Base-by-base conservation (phyloP, 2,797 vertebrate genomes). In the Holocentrus rufus region DNA sequence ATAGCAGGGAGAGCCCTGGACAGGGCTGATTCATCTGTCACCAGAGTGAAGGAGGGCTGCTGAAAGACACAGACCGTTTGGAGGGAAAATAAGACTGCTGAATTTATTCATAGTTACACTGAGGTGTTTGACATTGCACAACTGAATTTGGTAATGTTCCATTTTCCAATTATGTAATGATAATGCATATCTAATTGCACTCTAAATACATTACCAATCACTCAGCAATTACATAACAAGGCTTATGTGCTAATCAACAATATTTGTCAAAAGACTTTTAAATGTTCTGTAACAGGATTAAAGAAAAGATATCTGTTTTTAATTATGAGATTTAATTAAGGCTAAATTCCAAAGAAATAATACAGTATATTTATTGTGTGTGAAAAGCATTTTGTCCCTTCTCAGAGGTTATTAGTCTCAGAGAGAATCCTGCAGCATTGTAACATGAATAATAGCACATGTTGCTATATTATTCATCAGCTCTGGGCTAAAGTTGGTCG, bases 401-500 rank as follows among this genome's bases (percentile, higher is more conserved):
- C 76, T 80, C 74, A 80, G 71, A 79, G 74, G 71, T 67, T 61
- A 91, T 82, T 81, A 74, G 82, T 77, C 72, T 88, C 85, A 71
- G 54, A 66, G 83, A 88, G 85, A 92, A 91, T 91, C 85, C 69
- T 76, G 70, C 86, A 88, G 91, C 92, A 92, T 91, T 92, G 90
- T 80, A 78, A 81, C 90, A 94, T 94, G 93, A 94, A 94, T 92
- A 94, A 93, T 87, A 92, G 92, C 92, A 91, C 85, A 83, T 64
- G 66, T 92, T 83, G 92, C 84, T 94, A 82, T 90, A 95, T 95
- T 95, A 95, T 95, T 95, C 86, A 96, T 94, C 89, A 95, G 93
- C 92, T 95, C 80, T 57, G 93, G 89, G 94, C 89, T 91, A 80
- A 86, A 87, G 91, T 83, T 89, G 89, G 85, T 94, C 93, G 88